Evolutionary conservation across 2,888 invertebrate genomes (phyloP).

Genomic region (Syrista parreyssii): DNA sequence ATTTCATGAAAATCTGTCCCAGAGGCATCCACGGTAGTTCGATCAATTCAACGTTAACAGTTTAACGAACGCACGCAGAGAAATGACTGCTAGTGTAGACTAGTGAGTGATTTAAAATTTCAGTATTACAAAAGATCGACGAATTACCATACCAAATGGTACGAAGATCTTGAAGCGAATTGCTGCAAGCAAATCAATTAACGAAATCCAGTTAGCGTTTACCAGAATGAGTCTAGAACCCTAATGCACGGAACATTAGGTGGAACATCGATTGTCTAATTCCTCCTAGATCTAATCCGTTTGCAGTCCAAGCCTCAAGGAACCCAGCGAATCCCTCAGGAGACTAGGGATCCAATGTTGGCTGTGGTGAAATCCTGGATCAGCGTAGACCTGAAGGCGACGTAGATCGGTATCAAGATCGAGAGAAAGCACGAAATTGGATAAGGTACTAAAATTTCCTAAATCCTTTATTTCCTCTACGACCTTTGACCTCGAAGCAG

Average conservation of each 20-base stretch:
- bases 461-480: neutral
- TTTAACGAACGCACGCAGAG: neutral
- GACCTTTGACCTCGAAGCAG: neutral
- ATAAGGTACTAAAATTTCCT: neutral
- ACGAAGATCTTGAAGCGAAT: neutral
- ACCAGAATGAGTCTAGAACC: slow-evolving; percentile 18
- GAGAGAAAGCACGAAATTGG: neutral
- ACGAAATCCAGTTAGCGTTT: slow-evolving; percentile 48
- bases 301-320: slow-evolving; percentile 19
- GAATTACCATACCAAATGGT: neutral
- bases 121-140: neutral
- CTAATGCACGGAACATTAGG: slow-evolving; percentile 16
- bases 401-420: neutral
- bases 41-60: neutral
- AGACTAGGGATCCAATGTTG: neutral
- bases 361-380: neutral
- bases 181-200: slow-evolving; percentile 38
- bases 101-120: neutral
- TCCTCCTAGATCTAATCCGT: slow-evolving; percentile 37
- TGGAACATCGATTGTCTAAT: slow-evolving; percentile 31
- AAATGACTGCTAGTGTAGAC: too few relatives aligned
- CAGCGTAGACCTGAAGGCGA: neutral
- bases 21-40: too few relatives aligned
- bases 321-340: slow-evolving; percentile 1
- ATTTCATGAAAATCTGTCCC: neutral